Conservation (phyloP, 2,888 invertebrate genomes). For the Deilephila porcellus region DNA sequence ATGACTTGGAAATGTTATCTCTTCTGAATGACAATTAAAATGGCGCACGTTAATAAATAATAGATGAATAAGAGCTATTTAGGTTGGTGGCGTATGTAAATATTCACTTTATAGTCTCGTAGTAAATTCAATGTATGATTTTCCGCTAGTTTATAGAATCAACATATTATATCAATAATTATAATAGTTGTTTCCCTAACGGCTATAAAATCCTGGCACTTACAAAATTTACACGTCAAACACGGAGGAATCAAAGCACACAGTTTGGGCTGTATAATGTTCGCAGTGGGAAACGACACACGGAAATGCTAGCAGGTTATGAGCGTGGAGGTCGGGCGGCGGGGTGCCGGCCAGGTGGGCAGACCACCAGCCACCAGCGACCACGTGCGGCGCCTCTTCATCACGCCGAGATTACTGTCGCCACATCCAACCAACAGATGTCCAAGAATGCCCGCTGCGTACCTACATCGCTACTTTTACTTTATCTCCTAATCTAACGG, state of each 20-base stretch:
- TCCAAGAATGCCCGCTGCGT: slow-evolving; percentile 62
- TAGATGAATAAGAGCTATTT: not conserved
- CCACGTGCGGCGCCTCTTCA: slow-evolving; percentile 68
- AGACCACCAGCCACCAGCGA: slow-evolving; percentile 60
- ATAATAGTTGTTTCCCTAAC: too few relatives aligned
- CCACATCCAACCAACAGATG: slow-evolving; percentile 61
- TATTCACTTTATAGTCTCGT: not conserved
- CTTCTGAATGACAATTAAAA: slow-evolving; percentile 74
- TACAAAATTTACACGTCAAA: not conserved
- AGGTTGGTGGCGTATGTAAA: not conserved
- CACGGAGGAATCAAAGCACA: not conserved
- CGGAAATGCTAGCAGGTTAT: slow-evolving; percentile 8
- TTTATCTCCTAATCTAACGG: slow-evolving; percentile 63
- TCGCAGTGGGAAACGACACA: slow-evolving; percentile 25
- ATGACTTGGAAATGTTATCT: slow-evolving; percentile 75
- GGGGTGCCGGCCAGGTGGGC: slow-evolving; percentile 53
- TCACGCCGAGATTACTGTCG: slow-evolving; percentile 55
- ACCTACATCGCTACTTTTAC: slow-evolving; percentile 66
- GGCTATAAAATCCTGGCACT: too few relatives aligned
- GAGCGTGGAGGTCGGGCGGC: slow-evolving; percentile 49
- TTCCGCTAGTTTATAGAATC: not conserved
- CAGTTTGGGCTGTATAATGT: not conserved
- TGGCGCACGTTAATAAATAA: slow-evolving; percentile 68
- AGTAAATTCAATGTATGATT: not conserved
- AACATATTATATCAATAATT: too few relatives aligned